Evolutionary conservation across 2,113 vertebrate genomes (phyloP).

Genomic region (Xiphophorus couchianus): DNA sequence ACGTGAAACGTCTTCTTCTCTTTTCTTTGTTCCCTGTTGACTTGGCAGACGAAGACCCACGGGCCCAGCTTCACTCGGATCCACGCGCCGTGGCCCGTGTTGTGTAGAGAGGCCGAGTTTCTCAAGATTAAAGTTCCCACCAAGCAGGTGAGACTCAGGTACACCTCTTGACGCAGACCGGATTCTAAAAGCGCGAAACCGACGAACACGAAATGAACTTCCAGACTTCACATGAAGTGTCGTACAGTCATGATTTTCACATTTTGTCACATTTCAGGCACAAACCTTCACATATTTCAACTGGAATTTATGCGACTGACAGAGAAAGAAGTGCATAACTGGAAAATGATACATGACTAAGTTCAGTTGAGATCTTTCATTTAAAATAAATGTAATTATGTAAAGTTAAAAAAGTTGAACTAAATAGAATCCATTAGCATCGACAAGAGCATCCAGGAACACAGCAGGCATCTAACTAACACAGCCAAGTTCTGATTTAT

Average conservation of each 20-base stretch:
- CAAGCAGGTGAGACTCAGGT: constrained; percentile 84
- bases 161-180: neutral
- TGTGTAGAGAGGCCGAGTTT: constrained; percentile 95
- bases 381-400: no score
- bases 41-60: constrained; percentile 78
- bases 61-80: constrained; percentile 91
- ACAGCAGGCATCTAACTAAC: no score
- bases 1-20: neutral
- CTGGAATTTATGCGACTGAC: neutral
- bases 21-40: neutral
- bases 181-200: neutral
- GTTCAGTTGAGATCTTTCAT: no score
- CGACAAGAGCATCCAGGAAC: no score
- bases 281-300: neutral
- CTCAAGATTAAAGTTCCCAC: constrained; percentile 98
- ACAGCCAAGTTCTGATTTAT: no score
- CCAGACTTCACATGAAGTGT: neutral
- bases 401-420: no score
- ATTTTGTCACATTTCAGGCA: neutral
- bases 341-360: neutral
- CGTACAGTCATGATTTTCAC: no score
- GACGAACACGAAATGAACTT: no score
- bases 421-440: no score
- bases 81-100: constrained; percentile 94
- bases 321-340: neutral